Evolutionary conservation across 2,113 vertebrate genomes (phyloP).

Genomic region (Nothobranchius kuhntae): DNA sequence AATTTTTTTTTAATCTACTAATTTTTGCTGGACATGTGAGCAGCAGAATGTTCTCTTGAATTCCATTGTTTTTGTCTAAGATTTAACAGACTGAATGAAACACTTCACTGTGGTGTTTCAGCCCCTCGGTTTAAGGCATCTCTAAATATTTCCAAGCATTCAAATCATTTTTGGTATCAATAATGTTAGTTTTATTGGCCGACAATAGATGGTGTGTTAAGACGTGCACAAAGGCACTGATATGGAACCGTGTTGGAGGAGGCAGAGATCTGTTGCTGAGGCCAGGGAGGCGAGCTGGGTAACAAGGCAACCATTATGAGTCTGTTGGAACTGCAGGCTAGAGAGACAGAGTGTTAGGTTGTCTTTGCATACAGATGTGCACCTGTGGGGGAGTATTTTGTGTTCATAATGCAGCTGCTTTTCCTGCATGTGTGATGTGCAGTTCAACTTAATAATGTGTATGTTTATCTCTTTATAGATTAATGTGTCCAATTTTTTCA

Average conservation of each 20-base stretch:
- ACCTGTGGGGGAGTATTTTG: constrained; percentile 21
- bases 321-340: constrained; percentile 30
- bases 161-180: background rate
- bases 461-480: background rate
- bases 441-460: constrained; percentile 3
- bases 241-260: constrained; percentile 37
- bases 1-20: background rate
- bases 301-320: constrained; percentile 65
- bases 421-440: constrained; percentile 3
- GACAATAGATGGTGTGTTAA: constrained; percentile 5
- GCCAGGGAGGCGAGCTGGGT: constrained; percentile 31
- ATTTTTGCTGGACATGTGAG: background rate
- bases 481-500: no score
- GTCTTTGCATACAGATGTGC: constrained; percentile 35
- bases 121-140: background rate
- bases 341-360: constrained; percentile 28
- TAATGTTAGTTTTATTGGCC: background rate
- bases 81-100: background rate
- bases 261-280: constrained; percentile 36
- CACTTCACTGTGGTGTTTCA: background rate
- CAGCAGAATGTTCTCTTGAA: no score
- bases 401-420: constrained; percentile 31
- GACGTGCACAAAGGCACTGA: constrained; percentile 20
- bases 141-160: background rate
- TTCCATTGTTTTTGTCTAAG: background rate